Evolutionary conservation across 2,888 invertebrate genomes (phyloP).

Genomic region (Cerastoderma edule): DNA sequence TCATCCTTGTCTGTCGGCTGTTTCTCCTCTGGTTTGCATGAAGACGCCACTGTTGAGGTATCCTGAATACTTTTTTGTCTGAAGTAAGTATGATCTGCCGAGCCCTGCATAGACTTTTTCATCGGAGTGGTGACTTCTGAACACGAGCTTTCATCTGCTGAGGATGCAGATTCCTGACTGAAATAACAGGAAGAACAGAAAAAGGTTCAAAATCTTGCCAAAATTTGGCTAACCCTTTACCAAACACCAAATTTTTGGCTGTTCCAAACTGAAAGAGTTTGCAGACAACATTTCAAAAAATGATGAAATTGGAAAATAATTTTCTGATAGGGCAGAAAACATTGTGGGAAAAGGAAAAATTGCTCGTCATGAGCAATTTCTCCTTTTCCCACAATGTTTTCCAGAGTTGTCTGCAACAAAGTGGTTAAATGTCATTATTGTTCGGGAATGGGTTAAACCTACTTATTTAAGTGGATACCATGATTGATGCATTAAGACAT

Average conservation of each 20-base stretch:
- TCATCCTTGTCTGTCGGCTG: neutral
- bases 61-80: constrained; percentile 61
- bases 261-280: neutral
- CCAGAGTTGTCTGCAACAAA: too few species aligned
- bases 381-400: too few species aligned
- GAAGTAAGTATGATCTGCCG: constrained; percentile 79
- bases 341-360: too few species aligned
- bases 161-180: constrained; percentile 61
- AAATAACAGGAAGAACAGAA: too few species aligned
- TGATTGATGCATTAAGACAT: too few species aligned
- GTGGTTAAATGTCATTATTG: too few species aligned
- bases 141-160: constrained; percentile 66
- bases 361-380: too few species aligned
- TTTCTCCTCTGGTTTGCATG: neutral
- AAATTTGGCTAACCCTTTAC: neutral
- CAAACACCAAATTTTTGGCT: neutral
- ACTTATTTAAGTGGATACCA: too few species aligned
- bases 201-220: neutral
- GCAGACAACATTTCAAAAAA: neutral
- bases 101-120: constrained; percentile 43
- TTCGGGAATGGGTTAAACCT: too few species aligned
- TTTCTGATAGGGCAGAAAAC: too few species aligned
- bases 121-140: constrained; percentile 44
- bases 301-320: neutral
- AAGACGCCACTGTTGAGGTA: neutral